A percentile compares a stretch with the other conserved stretches of the same genome.
Evolutionary conservation across 92 coral and sea anemone species (phyloP).

Genomic region (Epizoanthus rinbou): DNA sequence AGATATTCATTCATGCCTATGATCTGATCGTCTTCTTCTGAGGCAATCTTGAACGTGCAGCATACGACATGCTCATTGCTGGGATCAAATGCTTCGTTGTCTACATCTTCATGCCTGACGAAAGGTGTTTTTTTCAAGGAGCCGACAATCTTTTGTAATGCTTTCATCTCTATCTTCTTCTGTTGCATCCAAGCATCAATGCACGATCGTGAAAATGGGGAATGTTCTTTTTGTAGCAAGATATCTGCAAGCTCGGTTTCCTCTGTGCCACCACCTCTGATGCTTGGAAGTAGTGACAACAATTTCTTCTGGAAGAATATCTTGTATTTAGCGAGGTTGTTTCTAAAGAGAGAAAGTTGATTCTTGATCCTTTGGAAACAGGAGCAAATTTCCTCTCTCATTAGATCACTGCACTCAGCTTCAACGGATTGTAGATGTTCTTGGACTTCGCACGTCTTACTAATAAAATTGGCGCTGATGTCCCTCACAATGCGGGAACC

Average conservation of each 20-base stretch:
- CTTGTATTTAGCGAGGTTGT: background rate
- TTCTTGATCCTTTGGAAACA: slow-evolving; percentile 36
- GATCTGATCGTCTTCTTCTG: slow-evolving; percentile 23
- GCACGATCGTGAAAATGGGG: slow-evolving; percentile 43
- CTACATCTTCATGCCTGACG: slow-evolving; percentile 43
- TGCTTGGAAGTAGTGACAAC: slow-evolving; percentile 33
- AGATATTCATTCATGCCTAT: slow-evolving; percentile 16
- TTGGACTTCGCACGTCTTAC: slow-evolving; percentile 18
- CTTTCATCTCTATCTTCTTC: slow-evolving; percentile 46
- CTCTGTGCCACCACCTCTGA: slow-evolving; percentile 31
- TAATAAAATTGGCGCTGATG: slow-evolving; percentile 37
- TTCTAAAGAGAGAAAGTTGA: slow-evolving; percentile 30
- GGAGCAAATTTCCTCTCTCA: slow-evolving; percentile 34
- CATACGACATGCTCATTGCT: slow-evolving; percentile 42
- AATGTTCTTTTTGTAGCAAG: slow-evolving; percentile 42
- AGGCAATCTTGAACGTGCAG: slow-evolving; percentile 39
- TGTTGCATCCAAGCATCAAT: slow-evolving; percentile 46
- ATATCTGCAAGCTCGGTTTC: slow-evolving; percentile 21
- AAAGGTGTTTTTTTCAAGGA: slow-evolving; percentile 41
- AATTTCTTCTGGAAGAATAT: slow-evolving; percentile 38
- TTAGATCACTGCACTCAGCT: slow-evolving; percentile 47
- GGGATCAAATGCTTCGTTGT: slow-evolving; percentile 43
- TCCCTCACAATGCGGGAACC: slow-evolving; percentile 27
- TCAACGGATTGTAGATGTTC: slow-evolving; percentile 24
- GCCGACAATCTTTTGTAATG: slow-evolving; percentile 30